Base-by-base conservation (phyloP, 2,888 invertebrate species). In the Tholera decimalis region DNA sequence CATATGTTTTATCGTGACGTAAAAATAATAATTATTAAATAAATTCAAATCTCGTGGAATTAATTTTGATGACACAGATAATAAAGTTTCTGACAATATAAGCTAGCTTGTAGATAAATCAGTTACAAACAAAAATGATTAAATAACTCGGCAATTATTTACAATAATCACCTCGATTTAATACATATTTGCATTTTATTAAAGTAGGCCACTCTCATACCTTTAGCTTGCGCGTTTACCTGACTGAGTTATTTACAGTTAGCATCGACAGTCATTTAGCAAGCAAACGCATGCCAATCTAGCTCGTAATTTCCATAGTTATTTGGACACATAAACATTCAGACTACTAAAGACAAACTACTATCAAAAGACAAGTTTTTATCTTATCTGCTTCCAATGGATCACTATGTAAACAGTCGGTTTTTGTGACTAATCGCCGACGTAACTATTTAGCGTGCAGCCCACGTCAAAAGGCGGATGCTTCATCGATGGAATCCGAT, bases 401-500 rank as follows among this genome's bases (percentile, higher is more conserved):
- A 82, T 78, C 79, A 85, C 80, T 79, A 83, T 85, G 89, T 90
- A 90, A 89, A 90, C 89, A 90, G 86, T 84, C 68, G 64, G 84
- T 87, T 88, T 70, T 88, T 84, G 85, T 91, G 88, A 88, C 83
- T 88, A 88, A 88, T 90, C 85, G 77, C 77, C 77, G 71, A 67
- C 79, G 78, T 76, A 80, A 87, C 78, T 84, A 89, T 91, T 93
- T 93, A 85, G 92, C 93, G 89, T 90, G 91, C 91, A 88, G 88
- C 88, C 91, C 90, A 91, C 90, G 89, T 89, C 88, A 83, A 85
- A 83, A 88, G 85, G 86, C 93, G 93, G 93, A 94, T 93, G 91
- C 91, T 88, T 90, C 91, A 89, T 89, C 90, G 90, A 89, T 89
- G 93, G 93, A 92, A 93, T 94, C 91, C 92, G 92, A 92, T 93